Base-by-base conservation (phyloP, 2,888 invertebrate genomes). In the Argyresthia goedartella region DNA sequence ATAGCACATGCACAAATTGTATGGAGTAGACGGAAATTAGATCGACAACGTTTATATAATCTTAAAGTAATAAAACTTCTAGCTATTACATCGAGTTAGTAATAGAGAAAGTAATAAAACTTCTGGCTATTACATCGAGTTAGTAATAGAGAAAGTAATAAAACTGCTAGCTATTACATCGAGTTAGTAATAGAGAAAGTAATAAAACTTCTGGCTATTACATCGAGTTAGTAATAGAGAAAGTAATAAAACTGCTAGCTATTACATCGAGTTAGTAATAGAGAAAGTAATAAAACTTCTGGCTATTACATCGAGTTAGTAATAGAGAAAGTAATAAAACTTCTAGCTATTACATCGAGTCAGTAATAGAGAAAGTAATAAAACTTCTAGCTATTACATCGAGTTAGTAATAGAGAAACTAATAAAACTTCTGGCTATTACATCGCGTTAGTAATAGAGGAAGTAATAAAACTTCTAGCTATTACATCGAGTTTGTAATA, bases 341-440 rank as follows among this genome's bases (percentile, higher is more conserved):
- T 65, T 67, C 79, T 79, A 82, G 72, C 82, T 79, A 81, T 81
- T 76, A 82, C 84, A 84, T 75, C 76, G 68, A 82, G 68, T 73
- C 67, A 74, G 67, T 76, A 77, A 73, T 73, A 75, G 73, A n/a
- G n/a, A 73, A 66, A 72, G 33, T 41, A 67, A 70, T 71, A 73
- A 71, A 68, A 72, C 67, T 65, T 67, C 79, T 79, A 82, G 72
- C 82, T 79, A 81, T 81, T 76, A 82, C 84, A 84, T 75, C 76
- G 68, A 82, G 68, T 73, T 67, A 74, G 67, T 76, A 77, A 73
- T 73, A 75, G 73, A n/a, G n/a, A 73, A 66, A 72, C 14, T 41
- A 67, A 70, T 71, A 73, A 71, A 68, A 72, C 67, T 65, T 67
- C 79, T 79, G 81, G 72, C 82, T 79, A 81, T 81, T 76, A 82